Conservation (phyloP, 2,888 invertebrate genomes). For the Thalpophila matura region DNA sequence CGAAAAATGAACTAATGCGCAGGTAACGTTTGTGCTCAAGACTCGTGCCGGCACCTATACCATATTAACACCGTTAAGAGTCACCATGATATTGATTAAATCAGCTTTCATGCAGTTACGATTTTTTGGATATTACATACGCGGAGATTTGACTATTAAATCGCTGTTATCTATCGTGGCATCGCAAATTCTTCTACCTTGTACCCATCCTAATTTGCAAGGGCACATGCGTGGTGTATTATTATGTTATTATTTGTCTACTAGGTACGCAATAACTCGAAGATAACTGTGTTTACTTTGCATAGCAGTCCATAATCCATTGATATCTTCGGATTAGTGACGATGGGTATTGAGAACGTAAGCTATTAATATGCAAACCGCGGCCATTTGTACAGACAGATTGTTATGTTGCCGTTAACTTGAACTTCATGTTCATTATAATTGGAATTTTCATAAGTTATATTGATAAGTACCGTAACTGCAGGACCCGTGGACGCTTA, state of each 20-base stretch:
- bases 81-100: too few species aligned
- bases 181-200: constrained; percentile 9
- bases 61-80: too few species aligned
- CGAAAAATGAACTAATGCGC: too few species aligned
- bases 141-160: background rate
- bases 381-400: background rate
- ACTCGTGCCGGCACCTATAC: too few species aligned
- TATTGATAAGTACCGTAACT: too few species aligned
- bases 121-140: background rate
- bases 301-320: constrained; percentile 67
- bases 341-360: constrained; percentile 7
- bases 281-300: constrained; percentile 71
- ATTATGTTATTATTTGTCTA: constrained; percentile 65
- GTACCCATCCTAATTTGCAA: constrained; percentile 27
- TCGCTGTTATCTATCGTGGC: background rate
- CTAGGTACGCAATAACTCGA: constrained; percentile 57
- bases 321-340: constrained; percentile 29
- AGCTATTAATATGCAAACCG: background rate
- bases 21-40: too few species aligned
- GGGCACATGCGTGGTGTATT: constrained; percentile 41
- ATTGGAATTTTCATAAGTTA: too few species aligned
- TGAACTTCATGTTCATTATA: background rate
- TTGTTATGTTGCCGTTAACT: background rate
- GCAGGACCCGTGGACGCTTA: too few species aligned
- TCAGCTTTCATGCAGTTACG: too few species aligned